Evolutionary conservation across 2,113 vertebrate species (phyloP), one percentile per base, ranked within the genome.

Genomic region (Riparia riparia): DNA sequence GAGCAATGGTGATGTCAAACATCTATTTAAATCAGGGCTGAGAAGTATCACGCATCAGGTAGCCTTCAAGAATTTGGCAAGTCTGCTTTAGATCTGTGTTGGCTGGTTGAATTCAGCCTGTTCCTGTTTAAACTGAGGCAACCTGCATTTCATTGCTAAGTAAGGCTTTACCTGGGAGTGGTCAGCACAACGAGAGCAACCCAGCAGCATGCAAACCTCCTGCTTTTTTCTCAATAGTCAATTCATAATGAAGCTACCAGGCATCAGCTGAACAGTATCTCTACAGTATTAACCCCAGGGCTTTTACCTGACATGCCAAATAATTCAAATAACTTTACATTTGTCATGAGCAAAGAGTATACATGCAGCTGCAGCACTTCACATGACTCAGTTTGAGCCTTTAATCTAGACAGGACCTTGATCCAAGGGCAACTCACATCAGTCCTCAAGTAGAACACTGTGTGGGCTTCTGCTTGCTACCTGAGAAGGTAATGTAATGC

Each of bases 321-420:
- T n/a, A 64, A 93, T 54, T 69, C 44, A 65, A 93, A 60, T 80
- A 82, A 60, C 49, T 54, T 86, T 34, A 20, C 28, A 49, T 72
- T 82, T 90, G 41, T 72, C 71, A 14, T 22, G 15, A 76, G 45
- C 25, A 37, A 92, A 64, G 54, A 78, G 26, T 14, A 68, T 12
- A 19, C 29, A 68, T 2, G 5, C 31, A 72, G 70, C 29, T 61
- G 50, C 63, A 82, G 88, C 29, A 69, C 71, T 12, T 82, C 82
- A 76, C 37, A 10, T 41, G 80, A 72, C 24, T 81, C 41, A 39
- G 4, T 41, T 45, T n/a, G 61, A 91, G 49, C 37, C 66, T 95
- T 91, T 95, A 42, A 68, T 91, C 89, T 76, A 89, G 65, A 15
- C 32, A 64, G 76, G 77, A 78, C 73, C 81, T 87, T 82, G 58